Evolutionary conservation across 2,797 vertebrate genomes (phyloP).

Genomic region (Cetoscarus ocellatus): DNA sequence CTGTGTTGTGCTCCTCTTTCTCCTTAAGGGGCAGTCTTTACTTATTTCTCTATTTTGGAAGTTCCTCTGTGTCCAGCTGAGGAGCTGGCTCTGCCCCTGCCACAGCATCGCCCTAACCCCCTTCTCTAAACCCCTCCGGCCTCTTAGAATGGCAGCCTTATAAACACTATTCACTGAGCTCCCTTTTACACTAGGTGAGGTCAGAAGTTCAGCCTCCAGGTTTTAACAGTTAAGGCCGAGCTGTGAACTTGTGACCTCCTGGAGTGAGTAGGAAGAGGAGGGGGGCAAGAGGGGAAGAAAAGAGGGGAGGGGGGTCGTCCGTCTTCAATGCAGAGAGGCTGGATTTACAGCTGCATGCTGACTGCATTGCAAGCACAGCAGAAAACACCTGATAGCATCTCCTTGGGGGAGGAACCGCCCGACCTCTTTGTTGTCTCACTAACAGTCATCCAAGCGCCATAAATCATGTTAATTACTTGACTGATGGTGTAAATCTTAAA

Average conservation of each 20-base stretch:
- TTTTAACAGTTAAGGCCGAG: slow-evolving; percentile 84
- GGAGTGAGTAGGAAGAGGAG: slow-evolving; percentile 64
- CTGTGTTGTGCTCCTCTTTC: slow-evolving; percentile 28
- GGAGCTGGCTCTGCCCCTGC: slow-evolving; percentile 31
- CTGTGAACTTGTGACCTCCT: slow-evolving; percentile 87
- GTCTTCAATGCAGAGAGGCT: slow-evolving; percentile 84
- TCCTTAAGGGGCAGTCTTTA: slow-evolving; percentile 72
- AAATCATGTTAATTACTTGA: slow-evolving; percentile 91
- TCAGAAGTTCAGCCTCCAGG: slow-evolving; percentile 86
- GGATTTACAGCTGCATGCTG: slow-evolving; percentile 89
- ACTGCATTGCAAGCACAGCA: slow-evolving; percentile 87
- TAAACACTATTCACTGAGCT: slow-evolving; percentile 78
- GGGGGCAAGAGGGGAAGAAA: slow-evolving; percentile 54
- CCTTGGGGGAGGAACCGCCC: slow-evolving; percentile 81
- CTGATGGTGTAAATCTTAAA: slow-evolving; percentile 88
- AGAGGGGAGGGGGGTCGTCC: slow-evolving; percentile 55
- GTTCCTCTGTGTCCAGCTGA: slow-evolving; percentile 48
- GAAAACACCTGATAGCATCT: slow-evolving; percentile 90
- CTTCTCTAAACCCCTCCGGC: slow-evolving; percentile 55
- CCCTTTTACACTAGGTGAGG: slow-evolving; percentile 82
- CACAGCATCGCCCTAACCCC: slow-evolving; percentile 28
- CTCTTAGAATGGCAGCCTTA: slow-evolving; percentile 67
- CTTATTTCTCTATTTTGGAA: slow-evolving; percentile 43
- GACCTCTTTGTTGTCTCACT: slow-evolving; percentile 88
- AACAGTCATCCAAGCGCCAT: slow-evolving; percentile 83